phyloP scores from a whole-genome alignment of 1,140 invertebrate genomes.

The Macrocentrus cingulum region DNA sequence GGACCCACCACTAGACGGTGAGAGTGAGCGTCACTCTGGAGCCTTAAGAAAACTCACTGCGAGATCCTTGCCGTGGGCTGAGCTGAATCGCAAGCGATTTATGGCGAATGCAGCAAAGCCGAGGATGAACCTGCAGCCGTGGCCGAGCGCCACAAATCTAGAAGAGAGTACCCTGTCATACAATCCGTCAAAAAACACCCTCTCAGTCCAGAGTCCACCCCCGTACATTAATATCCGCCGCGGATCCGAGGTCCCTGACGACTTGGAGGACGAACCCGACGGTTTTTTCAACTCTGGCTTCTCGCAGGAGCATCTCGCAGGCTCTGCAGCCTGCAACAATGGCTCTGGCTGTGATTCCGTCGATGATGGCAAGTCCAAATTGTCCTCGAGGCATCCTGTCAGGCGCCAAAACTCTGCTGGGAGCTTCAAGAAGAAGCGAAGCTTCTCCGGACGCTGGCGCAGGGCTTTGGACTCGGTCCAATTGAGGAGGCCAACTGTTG shows the following conservation, averaged over 20 bases:
- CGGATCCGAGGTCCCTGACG: neutral
- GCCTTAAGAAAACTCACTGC: slow-evolving; percentile 37
- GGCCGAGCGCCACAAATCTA: slow-evolving; percentile 49
- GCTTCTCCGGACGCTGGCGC: slow-evolving; percentile 37
- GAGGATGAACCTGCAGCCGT: slow-evolving; percentile 42
- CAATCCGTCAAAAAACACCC: neutral
- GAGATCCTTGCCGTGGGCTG: slow-evolving; percentile 29
- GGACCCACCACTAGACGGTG: slow-evolving; percentile 35
- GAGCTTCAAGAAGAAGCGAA: slow-evolving; percentile 34
- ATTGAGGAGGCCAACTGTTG: slow-evolving; percentile 31
- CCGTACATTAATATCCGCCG: slow-evolving; percentile 12
- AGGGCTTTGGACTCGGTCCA: slow-evolving; percentile 17
- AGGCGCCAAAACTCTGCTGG: slow-evolving; percentile 30
- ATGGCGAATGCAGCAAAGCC: slow-evolving; percentile 32
- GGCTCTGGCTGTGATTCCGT: neutral
- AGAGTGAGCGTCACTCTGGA: slow-evolving; percentile 29
- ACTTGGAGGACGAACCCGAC: neutral
- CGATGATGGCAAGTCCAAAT: neutral
- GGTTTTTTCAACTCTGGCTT: slow-evolving; percentile 40
- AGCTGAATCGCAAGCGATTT: slow-evolving; percentile 43
- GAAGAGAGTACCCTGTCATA: slow-evolving; percentile 18
- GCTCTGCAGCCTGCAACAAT: neutral
- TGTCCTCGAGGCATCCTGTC: slow-evolving; percentile 31
- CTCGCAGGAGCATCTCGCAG: slow-evolving; percentile 35
- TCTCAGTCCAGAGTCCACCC: slow-evolving; percentile 13